Base-by-base conservation (phyloP, 2,113 vertebrate species). In the Cynoglossus semilaevis region DNA sequence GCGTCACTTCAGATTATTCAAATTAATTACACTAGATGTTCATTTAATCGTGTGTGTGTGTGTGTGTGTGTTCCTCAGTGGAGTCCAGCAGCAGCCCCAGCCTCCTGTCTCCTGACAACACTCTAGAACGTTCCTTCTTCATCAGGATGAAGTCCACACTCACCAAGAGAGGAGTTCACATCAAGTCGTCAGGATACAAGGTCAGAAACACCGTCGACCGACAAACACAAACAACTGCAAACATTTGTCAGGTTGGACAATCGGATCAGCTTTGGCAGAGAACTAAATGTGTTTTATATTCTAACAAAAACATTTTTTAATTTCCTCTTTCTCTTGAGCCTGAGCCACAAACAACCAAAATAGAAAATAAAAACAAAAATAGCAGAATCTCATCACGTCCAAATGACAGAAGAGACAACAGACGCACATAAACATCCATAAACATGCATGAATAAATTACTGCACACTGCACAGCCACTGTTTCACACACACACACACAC, bases 121-220 rank as follows among this genome's bases (percentile, higher is more conserved):
- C 78, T 71, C 89, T 98, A 81, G 97, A 99, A 72, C 92, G 96
- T 16, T 98, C 96, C 83, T 99, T 98, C 92, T 99, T 99, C 92
- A 91, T 95, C 89, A 91, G 97, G 76, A 99, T 99, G 97, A 99
- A 99, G 91, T 99, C 97, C 19, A 99, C 97, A 9, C 91, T 98
- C 88, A 99, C 97, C 72, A 99, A 99, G 91, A 90, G 97, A 68
- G 97, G 97, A 9, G 94, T 98, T 66, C 97, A 99, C 91, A 98
- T 99, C 94, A 99, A 99, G 91, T 98, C 96, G 8, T 98, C 97
- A 29, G 97, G 97, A 89, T 99, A 94, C 80, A 99, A 99, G 94
- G 97, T 77, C 18, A 22, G 52, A 12, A 29, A 6, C 3, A 5
- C 11, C 2, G 16, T 47, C 14, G 44, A 9, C 10, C 9, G 13